Percentiles rank a stretch among this genome's conserved stretches.
phyloP scores from a whole-genome alignment of 2,888 invertebrate genomes.

The Brachyopa scutellaris region DNA sequence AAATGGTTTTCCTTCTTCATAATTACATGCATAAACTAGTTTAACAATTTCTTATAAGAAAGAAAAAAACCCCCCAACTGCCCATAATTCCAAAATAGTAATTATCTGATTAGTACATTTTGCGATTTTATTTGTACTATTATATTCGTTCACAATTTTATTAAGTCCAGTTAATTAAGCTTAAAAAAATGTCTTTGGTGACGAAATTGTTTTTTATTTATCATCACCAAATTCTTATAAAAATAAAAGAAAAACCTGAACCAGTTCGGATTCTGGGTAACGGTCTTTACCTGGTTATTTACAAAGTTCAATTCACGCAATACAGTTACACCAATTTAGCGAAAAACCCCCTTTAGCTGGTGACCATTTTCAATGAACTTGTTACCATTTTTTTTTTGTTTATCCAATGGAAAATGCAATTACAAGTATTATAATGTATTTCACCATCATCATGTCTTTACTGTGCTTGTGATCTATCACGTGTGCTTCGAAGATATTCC shows the following conservation, averaged over 20 bases:
- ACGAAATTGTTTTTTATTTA: constrained; percentile 13
- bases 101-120: no score
- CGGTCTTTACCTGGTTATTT: constrained; percentile 22
- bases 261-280: constrained; percentile 26
- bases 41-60: background rate
- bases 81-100: no score
- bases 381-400: background rate
- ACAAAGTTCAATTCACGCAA: constrained; percentile 7
- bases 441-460: background rate
- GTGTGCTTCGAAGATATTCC: constrained; percentile 13
- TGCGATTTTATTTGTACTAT: background rate
- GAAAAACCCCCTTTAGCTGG: constrained; percentile 17
- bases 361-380: constrained; percentile 42
- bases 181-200: no score
- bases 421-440: background rate
- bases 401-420: background rate
- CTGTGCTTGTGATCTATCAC: constrained; percentile 33
- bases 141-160: background rate
- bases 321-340: background rate
- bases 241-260: background rate
- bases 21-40: constrained; percentile 23
- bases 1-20: constrained; percentile 20
- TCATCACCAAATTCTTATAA: constrained; percentile 20
- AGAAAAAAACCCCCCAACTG: background rate
- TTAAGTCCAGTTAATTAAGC: background rate